Base-by-base conservation (phyloP, 2,888 invertebrate species). In the Megalurothrips usitatus region DNA sequence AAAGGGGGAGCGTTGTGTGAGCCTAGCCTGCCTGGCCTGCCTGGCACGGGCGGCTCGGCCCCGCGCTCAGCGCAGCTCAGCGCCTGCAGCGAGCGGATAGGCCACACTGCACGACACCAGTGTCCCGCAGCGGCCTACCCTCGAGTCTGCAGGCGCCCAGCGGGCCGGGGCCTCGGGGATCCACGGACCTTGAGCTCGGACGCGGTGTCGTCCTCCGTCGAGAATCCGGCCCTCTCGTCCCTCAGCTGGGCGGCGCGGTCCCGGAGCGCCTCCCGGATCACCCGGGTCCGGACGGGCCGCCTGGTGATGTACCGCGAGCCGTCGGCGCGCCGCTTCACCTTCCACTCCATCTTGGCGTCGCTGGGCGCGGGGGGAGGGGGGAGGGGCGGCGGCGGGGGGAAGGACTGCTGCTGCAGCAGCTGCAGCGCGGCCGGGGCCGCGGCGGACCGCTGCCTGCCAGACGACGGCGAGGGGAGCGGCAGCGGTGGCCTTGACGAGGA, bases 201-300 rank as follows among this genome's bases (percentile, higher is more conserved):
- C 87, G 92, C 90, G 28, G 93, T 92, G 84, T 94, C 94, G 84
- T 94, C 94, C 85, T 94, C 94, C 0, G 93, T 93, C 0, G 92
- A 92, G 81, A 92, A 89, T 1, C 92, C 92, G 79, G 90, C 89
- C 23, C 94, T 88, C 85, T 94, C 92, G 84, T 92, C 91, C 49
- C 89, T 90, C 82, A 93, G 89, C 84, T 91, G 91, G 82, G 91
- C 88, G 4, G 92, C 93, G 78, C 93, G 87, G 84, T 93, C 92
- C 84, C 92, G 91, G 80, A 93, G 87, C 68, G 68, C 26, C 68
- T 75, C 68, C 23, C 68, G 68, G 68, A 75, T 75, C 34, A 93
- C 87, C 81, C 91, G 89, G 86, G 90, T 92, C 79, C 93, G 88
- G 0, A 92, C 90, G 0, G 94, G 93, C 52, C 94, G 87, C 78